Base-by-base conservation (phyloP, 2,113 vertebrate species). In the Pycnonotus jocosus region DNA sequence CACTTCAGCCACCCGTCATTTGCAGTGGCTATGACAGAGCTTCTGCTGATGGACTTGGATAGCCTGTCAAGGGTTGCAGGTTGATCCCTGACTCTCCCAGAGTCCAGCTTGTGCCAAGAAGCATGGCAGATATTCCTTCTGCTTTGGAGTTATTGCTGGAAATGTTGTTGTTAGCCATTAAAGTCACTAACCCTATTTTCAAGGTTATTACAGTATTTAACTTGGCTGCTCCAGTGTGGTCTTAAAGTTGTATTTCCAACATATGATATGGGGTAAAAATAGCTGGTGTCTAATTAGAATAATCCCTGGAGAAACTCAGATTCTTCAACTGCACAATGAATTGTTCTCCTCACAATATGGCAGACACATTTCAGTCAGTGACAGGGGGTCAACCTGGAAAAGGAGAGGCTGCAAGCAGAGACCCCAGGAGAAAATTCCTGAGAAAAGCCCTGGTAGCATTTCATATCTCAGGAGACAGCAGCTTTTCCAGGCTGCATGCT, bases 201-300 rank as follows among this genome's bases (percentile, higher is more conserved):
- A 81, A 51, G 62, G 72, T 91, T 90, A 82, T 93, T 95, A 81
- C 48, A 66, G 58, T 90, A 83, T 96, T 97, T 96, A 83, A 88
- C 88, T 96, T 95, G 95, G 93, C 94, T 86, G 40, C 69, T 92
- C 64, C 48, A 30, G 53, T 14, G 44, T 88, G 57, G 25, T 71
- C 90, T 78, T 62, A 81, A 93, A 95, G 64, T 40, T 90, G 16
- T 88, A 62, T 80, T 96, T 94, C 58, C 64, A 95, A 56, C 68
- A 86, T 81, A 86, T 2, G 56, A 90, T 88, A 83, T 14, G n/a
- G 74, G 69, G 44, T 92, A 94, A 96, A 96, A 95, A 92, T 90
- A 96, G 68, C n/a, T 66, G 87, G 42, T 68, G 56, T 64, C 65
- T 86, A 86, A 93, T 93, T 92, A 78, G 82, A 93, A 33, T 90